phyloP scores from a whole-genome alignment of 2,113 vertebrate species.

The Myrmecophaga tridactyla region DNA sequence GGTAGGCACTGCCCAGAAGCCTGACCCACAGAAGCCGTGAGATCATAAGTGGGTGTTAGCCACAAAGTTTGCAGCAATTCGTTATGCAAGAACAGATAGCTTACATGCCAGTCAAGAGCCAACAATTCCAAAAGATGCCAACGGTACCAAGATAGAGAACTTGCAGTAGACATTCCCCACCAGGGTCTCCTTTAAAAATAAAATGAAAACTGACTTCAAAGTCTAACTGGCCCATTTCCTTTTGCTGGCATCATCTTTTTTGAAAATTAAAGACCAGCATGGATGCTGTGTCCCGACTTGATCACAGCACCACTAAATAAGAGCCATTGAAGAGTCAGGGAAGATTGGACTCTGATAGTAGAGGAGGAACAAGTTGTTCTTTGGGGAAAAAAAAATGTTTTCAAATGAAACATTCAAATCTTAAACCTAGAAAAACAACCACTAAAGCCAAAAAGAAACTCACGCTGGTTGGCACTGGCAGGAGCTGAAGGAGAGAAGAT shows the following conservation, averaged over 20 bases:
- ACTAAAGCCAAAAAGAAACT: conserved; percentile 61
- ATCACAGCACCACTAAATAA: conserved; percentile 20
- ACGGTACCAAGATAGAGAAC: not conserved
- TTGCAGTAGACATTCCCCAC: not conserved
- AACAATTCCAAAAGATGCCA: not conserved
- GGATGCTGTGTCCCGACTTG: not conserved
- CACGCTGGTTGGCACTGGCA: conserved; percentile 64
- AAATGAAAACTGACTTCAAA: conserved; percentile 39
- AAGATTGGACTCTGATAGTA: not conserved
- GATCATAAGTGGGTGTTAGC: not conserved
- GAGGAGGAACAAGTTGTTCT: conserved; percentile 23
- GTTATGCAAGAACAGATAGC: not conserved
- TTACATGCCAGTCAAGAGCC: not conserved
- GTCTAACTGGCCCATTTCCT: conserved; percentile 43
- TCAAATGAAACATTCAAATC: conserved; percentile 60
- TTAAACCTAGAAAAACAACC: conserved; percentile 53
- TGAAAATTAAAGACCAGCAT: conserved; percentile 20
- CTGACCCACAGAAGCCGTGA: not conserved
- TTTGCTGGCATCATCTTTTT: conserved; percentile 28
- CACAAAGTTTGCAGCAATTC: not conserved
- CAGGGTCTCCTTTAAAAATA: not conserved
- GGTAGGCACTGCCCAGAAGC: not conserved
- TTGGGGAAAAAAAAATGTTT: conserved; percentile 16
- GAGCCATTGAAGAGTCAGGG: not conserved
- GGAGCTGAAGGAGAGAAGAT: not conserved